Evolutionary conservation across 2,888 invertebrate species (phyloP).

Genomic region (Phaonia tiefii): DNA sequence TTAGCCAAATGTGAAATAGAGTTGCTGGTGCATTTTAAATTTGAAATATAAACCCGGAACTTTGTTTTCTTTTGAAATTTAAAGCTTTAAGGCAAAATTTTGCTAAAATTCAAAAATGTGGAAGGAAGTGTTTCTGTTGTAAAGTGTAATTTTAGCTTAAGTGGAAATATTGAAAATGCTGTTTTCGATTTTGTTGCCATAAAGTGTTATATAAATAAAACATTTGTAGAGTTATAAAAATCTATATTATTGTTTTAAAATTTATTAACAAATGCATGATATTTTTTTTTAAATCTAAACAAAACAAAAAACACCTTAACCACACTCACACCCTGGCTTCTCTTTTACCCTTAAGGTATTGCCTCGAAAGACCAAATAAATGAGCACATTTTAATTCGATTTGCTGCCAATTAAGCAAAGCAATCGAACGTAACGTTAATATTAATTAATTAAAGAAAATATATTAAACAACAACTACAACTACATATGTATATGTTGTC

Average conservation of each 20-base stretch:
- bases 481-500: no score
- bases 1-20: background rate
- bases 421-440: slow-evolving; percentile 68
- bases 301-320: background rate
- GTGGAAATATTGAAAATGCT: no score
- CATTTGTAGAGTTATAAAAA: slow-evolving; percentile 17
- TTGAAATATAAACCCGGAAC: slow-evolving; percentile 33
- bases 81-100: background rate
- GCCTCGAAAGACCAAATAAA: no score
- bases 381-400: no score
- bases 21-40: background rate
- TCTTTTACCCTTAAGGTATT: background rate
- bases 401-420: slow-evolving; percentile 67
- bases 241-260: background rate
- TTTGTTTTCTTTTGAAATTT: slow-evolving; percentile 5
- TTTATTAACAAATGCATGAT: no score
- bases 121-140: no score
- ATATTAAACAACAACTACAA: slow-evolving; percentile 19
- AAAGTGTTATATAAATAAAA: no score
- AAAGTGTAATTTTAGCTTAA: no score
- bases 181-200: no score
- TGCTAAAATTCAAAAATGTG: no score
- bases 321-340: background rate
- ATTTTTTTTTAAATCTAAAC: background rate
- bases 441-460: slow-evolving; percentile 65